phyloP scores from a whole-genome alignment of 1,140 invertebrate species.

The Fopius arisanus region DNA sequence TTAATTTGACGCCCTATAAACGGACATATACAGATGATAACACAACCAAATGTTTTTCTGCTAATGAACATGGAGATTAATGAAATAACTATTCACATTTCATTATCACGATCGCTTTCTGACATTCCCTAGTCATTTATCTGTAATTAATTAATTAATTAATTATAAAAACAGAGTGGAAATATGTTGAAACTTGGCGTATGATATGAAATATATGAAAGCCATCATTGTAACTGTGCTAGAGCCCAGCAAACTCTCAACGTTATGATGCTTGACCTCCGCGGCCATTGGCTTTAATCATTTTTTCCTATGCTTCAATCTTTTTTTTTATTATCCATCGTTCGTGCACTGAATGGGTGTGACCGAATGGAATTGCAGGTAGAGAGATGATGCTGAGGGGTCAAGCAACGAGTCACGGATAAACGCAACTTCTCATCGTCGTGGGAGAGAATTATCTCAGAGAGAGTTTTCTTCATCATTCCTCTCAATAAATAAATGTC shows the following conservation, averaged over 20 bases:
- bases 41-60: too few relatives aligned
- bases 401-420: constrained; percentile 20
- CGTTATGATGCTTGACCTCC: constrained; percentile 22
- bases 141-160: too few relatives aligned
- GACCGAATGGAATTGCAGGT: constrained; percentile 23
- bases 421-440: constrained; percentile 18
- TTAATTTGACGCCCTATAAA: too few relatives aligned
- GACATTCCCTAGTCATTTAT: too few relatives aligned
- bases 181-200: neutral
- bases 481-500: too few relatives aligned
- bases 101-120: too few relatives aligned
- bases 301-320: neutral
- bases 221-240: constrained; percentile 24
- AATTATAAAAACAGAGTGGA: too few relatives aligned
- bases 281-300: constrained; percentile 28
- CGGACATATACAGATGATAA: too few relatives aligned
- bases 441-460: constrained; percentile 17
- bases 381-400: constrained; percentile 24
- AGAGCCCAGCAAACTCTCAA: neutral
- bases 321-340: neutral
- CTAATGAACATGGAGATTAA: too few relatives aligned
- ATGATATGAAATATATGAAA: constrained; percentile 17
- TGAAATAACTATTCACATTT: too few relatives aligned
- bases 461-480: neutral
- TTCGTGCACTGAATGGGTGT: constrained; percentile 25